Percentiles rank a stretch among this genome's conserved stretches.
phyloP scores from a whole-genome alignment of 2,113 vertebrate genomes.

The Tyto alba region DNA sequence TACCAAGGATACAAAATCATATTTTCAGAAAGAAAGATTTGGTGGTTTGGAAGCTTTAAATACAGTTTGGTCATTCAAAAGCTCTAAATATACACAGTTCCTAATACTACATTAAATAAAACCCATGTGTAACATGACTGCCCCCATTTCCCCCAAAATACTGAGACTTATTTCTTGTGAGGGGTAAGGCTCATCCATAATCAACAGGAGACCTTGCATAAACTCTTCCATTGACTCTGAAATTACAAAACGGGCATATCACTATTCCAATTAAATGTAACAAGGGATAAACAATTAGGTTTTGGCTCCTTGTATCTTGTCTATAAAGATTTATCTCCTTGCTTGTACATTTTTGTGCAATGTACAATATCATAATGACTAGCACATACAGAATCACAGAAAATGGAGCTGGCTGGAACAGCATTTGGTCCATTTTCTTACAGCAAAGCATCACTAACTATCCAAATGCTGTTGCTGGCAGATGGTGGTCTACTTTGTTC shows the following conservation, averaged over 20 bases:
- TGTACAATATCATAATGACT: neutral
- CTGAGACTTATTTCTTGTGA: neutral
- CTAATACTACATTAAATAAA: neutral
- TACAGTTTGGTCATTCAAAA: neutral
- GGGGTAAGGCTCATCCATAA: neutral
- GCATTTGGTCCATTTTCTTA: neutral
- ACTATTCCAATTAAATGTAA: neutral
- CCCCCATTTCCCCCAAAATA: neutral
- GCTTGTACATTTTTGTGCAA: neutral
- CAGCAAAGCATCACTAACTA: neutral
- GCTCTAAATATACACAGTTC: neutral
- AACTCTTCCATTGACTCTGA: neutral
- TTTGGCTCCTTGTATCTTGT: neutral
- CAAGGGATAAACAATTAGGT: neutral
- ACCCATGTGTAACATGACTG: neutral
- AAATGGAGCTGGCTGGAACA: neutral
- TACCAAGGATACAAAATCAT: neutral
- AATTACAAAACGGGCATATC: neutral
- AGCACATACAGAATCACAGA: neutral
- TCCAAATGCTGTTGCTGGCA: neutral
- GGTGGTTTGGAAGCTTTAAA: neutral
- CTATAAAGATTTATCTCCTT: neutral
- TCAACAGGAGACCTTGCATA: neutral
- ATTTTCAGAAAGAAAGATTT: neutral
- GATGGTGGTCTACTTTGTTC: neutral